Evolutionary conservation across 2,113 vertebrate species (phyloP).

Genomic region (Peromyscus leucopus): DNA sequence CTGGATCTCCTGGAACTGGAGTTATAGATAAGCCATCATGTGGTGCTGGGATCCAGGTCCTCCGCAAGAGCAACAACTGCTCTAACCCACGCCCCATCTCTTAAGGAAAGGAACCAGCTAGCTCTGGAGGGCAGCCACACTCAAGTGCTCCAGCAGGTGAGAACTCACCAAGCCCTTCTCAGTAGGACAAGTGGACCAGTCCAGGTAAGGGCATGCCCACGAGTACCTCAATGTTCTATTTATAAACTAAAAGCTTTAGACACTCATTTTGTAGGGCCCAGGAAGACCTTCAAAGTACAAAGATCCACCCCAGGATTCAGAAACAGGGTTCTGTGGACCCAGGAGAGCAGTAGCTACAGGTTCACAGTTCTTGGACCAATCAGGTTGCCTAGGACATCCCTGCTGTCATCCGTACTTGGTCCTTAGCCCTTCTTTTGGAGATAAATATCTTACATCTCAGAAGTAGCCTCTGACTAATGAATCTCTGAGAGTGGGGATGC

Average conservation of each 20-base stretch:
- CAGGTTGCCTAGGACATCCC: neutral
- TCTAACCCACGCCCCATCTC: neutral
- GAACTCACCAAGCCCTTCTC: neutral
- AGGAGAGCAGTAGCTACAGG: neutral
- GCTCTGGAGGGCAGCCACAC: neutral
- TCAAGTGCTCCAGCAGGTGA: neutral
- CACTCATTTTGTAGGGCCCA: too few species aligned
- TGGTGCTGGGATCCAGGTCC: neutral
- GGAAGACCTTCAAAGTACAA: neutral
- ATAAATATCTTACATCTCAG: conserved; percentile 82
- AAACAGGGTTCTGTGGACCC: neutral
- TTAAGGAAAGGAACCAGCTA: neutral
- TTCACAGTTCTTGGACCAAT: neutral
- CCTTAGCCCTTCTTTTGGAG: conserved; percentile 81
- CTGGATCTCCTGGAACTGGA: neutral
- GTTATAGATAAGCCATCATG: neutral
- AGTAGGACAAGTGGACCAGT: neutral
- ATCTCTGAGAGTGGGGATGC: conserved; percentile 64
- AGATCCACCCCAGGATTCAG: neutral
- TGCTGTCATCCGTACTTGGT: conserved; percentile 73
- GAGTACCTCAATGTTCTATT: neutral
- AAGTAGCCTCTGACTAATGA: conserved; percentile 83
- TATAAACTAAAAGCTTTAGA: neutral
- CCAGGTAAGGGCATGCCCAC: neutral
- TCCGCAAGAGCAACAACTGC: neutral